A percentile compares a stretch with the other conserved stretches of the same genome.
Conservation (phyloP, 1,140 invertebrate species). For the Orius insidiosus region DNA sequence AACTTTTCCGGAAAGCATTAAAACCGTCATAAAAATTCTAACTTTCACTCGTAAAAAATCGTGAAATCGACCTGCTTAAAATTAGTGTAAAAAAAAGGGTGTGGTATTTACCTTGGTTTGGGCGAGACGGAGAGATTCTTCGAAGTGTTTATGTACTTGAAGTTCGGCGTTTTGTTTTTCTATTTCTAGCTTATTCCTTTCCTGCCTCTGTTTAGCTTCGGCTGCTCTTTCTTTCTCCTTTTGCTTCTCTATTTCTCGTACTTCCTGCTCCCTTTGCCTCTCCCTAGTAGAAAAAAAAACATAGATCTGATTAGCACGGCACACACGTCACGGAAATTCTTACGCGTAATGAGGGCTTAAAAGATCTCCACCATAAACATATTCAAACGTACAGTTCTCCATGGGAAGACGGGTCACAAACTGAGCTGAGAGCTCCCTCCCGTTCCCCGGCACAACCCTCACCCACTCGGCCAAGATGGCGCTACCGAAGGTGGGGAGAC, state of each 20-base stretch:
- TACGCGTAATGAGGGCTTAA: conserved; percentile 12
- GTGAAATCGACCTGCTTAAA: too few species aligned
- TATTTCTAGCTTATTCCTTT: conserved; percentile 34
- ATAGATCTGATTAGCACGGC: conserved; percentile 3
- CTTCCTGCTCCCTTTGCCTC: conserved; percentile 25
- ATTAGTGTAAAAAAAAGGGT: too few species aligned
- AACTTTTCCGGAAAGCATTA: too few species aligned
- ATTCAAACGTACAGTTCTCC: background rate
- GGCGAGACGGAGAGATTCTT: conserved; percentile 63
- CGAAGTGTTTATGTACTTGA: conserved; percentile 77
- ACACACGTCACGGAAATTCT: conserved; percentile 2
- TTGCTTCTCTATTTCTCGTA: conserved; percentile 23
- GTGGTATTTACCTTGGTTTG: conserved; percentile 30
- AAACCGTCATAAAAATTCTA: too few species aligned
- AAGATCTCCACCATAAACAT: conserved; percentile 17
- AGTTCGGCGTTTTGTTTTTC: conserved; percentile 46
- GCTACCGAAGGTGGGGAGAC: conserved; percentile 12
- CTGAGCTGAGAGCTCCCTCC: background rate
- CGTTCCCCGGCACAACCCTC: background rate
- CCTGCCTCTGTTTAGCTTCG: conserved; percentile 30
- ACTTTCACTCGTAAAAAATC: too few species aligned
- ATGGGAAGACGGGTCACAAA: background rate
- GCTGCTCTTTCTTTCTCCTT: conserved; percentile 31
- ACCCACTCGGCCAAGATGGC: background rate
- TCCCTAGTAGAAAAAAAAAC: conserved; percentile 24